phyloP scores from a whole-genome alignment of 2,797 vertebrate genomes.

The Pteronotus mesoamericanus region DNA sequence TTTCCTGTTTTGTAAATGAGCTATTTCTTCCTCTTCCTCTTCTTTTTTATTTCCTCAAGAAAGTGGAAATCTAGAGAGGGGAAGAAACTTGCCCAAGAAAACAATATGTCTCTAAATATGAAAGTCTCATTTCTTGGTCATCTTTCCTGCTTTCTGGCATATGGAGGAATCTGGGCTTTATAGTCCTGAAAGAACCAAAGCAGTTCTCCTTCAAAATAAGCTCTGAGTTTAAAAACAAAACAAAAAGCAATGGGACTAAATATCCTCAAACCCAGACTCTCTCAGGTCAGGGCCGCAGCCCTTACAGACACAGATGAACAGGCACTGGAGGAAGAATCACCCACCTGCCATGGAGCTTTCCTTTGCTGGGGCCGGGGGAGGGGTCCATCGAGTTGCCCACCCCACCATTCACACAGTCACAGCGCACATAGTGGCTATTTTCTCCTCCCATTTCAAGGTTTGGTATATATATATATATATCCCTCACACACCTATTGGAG shows the following conservation, averaged over 20 bases:
- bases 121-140: neutral
- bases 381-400: neutral
- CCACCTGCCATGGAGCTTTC: neutral
- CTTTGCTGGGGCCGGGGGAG: neutral
- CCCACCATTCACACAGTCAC: too few relatives aligned
- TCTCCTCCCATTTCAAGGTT: neutral
- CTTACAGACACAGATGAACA: neutral
- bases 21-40: too few relatives aligned
- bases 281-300: too few relatives aligned
- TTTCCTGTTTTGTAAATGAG: neutral
- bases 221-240: neutral
- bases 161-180: neutral
- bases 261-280: neutral
- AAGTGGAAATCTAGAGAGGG: neutral
- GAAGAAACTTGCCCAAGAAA: neutral
- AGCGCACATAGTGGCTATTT: neutral
- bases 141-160: neutral
- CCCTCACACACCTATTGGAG: neutral
- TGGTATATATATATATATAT: neutral
- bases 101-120: neutral
- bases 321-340: neutral
- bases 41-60: neutral
- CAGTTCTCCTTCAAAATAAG: neutral
- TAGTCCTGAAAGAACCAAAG: neutral
- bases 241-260: neutral